Evolutionary conservation across 2,113 vertebrate genomes (phyloP).

Genomic region (Neolamprologus falcicula): DNA sequence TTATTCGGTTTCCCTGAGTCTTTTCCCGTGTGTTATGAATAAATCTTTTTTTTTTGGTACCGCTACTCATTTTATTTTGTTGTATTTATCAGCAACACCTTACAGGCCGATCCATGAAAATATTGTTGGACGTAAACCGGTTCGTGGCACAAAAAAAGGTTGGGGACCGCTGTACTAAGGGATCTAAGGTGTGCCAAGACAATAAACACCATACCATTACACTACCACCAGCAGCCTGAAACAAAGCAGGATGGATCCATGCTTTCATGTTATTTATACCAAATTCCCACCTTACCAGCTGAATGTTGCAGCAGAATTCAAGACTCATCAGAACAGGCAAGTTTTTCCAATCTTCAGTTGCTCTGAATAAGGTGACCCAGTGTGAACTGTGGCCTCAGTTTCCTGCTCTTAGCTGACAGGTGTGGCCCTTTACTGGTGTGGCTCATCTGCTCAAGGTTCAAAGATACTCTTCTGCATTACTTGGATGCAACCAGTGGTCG

Average conservation of each 20-base stretch:
- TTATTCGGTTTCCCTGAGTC: too few species aligned
- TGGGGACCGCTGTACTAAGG: background rate
- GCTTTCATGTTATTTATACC: background rate
- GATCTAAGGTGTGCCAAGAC: fast-evolving
- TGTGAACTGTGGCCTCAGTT: background rate
- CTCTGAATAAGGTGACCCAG: background rate
- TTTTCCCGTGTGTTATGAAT: too few species aligned
- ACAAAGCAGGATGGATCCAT: too few species aligned
- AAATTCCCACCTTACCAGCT: background rate
- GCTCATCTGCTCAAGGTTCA: background rate
- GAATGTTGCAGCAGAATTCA: background rate
- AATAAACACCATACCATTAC: background rate
- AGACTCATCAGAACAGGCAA: background rate
- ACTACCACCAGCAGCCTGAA: background rate
- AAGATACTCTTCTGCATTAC: background rate
- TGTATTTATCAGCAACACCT: too few species aligned
- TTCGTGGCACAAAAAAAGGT: background rate
- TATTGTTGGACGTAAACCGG: background rate
- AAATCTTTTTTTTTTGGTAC: too few species aligned
- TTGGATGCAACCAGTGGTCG: background rate
- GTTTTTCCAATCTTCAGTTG: background rate
- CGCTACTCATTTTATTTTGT: too few species aligned
- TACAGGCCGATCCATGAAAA: too few species aligned
- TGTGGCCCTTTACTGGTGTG: background rate
- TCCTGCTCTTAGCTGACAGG: background rate